Evolutionary conservation across 1,140 invertebrate species (phyloP), one percentile per base, ranked within the genome.

Genomic region (Asobara japonica): DNA sequence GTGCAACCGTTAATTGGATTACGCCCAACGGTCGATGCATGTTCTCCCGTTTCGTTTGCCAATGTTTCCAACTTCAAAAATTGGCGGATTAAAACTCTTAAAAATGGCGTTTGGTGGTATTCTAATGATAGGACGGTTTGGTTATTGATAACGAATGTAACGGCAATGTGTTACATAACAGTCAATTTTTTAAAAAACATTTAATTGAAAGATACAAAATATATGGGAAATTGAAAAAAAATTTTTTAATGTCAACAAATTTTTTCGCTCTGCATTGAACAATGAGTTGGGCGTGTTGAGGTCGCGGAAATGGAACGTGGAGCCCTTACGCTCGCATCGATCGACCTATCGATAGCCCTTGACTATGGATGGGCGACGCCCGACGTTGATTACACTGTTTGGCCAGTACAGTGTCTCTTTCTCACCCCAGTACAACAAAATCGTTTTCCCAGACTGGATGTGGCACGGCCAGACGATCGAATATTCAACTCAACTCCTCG

Each of bases 401-500:
- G 10, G 1, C 22, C 13, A 51, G 16, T 51, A 2, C 22, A 7
- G 5, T 48, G 16, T 13, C 7, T 5, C 13, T n/a, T n/a, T n/a
- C n/a, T n/a, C n/a, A n/a, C n/a, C 45, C 16, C 10, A 7, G 13
- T 48, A 16, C 45, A 27, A 60, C 5, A 25, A 27, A 27, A 27
- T 60, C 2, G 20, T 25, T 60, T 25, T 60, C 10, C n/a, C 8
- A 60, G 11, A 10, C n/a, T 60, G 27, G 51, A 13, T 60, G 25
- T 45, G 13, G 4, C 16, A 56, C 20, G 25, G 18, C 18, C 10
- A 18, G 18, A 69, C 45, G 48, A 69, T 69, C 67, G 67, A 69
- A 69, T 69, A 69, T 69, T 69, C 67, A 69, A 30, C 45, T 56
- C 45, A 48, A 68, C 30, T 20, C 33, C 25, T 51, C 65, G 13